phyloP scores from a whole-genome alignment of 2,113 vertebrate species.

The Nesogale talazaci region DNA sequence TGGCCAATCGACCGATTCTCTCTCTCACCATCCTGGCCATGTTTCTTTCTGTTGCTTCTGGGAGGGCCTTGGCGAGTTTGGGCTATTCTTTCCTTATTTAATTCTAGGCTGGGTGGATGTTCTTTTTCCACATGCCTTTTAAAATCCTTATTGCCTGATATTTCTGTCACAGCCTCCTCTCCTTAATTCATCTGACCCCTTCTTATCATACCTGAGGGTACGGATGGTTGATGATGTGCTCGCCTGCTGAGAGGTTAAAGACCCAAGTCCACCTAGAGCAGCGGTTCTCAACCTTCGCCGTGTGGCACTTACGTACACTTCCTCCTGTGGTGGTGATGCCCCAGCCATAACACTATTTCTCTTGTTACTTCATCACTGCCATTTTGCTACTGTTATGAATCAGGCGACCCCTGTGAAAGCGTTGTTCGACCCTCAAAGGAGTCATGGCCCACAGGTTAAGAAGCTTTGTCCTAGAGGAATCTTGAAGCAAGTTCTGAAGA shows the following conservation, averaged over 20 bases:
- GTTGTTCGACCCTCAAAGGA: too few species aligned
- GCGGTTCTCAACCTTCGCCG: too few species aligned
- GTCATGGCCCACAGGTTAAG: too few species aligned
- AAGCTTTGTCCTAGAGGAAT: too few species aligned
- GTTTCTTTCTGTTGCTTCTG: not conserved
- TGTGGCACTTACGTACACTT: too few species aligned
- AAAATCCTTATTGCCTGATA: not conserved
- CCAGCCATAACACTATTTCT: too few species aligned
- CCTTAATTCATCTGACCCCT: accelerated
- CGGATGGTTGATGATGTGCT: not conserved
- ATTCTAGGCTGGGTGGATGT: too few species aligned
- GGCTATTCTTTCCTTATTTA: not conserved
- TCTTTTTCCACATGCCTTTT: not conserved
- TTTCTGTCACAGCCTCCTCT: not conserved
- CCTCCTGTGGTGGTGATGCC: too few species aligned
- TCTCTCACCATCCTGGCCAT: not conserved
- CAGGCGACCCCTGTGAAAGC: too few species aligned
- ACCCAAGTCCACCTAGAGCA: too few species aligned
- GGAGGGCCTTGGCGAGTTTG: not conserved
- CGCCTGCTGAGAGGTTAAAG: not conserved
- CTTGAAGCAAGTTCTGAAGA: not conserved
- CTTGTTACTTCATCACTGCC: too few species aligned
- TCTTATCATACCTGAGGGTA: not conserved
- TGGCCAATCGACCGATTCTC: accelerated
- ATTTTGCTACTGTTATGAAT: too few species aligned